phyloP scores from a whole-genome alignment of 1,140 invertebrate genomes.

The Tetragnatha versicolor region DNA sequence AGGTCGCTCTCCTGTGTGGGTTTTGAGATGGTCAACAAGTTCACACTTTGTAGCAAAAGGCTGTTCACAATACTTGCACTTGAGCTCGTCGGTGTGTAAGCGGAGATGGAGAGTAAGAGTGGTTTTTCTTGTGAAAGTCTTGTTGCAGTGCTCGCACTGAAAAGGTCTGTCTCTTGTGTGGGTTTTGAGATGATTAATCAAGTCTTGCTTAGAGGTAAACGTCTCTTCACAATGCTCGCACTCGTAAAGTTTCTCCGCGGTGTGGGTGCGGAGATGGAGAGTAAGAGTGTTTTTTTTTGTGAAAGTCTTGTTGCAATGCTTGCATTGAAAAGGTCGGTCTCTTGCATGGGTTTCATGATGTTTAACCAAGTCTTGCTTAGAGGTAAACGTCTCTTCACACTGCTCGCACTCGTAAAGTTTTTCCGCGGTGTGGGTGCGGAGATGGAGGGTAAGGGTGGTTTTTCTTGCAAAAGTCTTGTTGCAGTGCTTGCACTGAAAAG shows the following conservation, averaged over 20 bases:
- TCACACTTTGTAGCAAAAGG: no score
- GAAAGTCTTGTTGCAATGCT: conserved; percentile 72
- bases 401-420: not conserved
- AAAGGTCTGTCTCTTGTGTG: not conserved
- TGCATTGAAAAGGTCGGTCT: conserved; percentile 85
- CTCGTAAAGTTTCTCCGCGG: conserved; percentile 89
- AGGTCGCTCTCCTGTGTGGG: no score
- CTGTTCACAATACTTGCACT: no score
- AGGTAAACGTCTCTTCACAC: not conserved
- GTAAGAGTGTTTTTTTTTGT: conserved; percentile 73
- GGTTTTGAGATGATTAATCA: not conserved
- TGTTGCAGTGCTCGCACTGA: not conserved
- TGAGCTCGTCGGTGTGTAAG: no score
- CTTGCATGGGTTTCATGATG: conserved; percentile 95
- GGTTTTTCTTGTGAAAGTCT: not conserved
- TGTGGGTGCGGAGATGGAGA: conserved; percentile 86
- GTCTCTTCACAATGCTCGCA: conserved; percentile 77
- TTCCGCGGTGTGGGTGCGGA: not conserved
- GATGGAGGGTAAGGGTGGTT: not conserved
- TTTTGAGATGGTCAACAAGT: no score
- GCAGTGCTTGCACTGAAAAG: conserved; percentile 52
- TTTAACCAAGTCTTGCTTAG: no score
- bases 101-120: not conserved
- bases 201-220: not conserved
- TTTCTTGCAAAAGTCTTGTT: not conserved